phyloP scores from a whole-genome alignment of 2,113 vertebrate species.

The Malurus elegans region DNA sequence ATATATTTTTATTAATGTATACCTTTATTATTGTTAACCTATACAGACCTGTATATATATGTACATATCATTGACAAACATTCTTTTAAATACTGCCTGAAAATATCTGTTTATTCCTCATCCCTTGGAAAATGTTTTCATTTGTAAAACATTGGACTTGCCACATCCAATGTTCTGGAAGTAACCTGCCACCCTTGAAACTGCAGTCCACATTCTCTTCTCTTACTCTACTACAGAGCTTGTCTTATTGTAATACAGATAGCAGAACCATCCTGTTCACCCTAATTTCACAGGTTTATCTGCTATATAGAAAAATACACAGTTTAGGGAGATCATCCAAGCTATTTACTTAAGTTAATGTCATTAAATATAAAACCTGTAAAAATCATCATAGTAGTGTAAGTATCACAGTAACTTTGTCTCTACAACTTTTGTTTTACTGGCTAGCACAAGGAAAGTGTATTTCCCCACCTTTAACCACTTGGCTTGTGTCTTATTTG shows the following conservation, averaged over 20 bases:
- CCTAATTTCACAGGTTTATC: not conserved
- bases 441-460: not conserved
- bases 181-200: not conserved
- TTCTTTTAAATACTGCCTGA: not conserved
- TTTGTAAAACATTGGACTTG: not conserved
- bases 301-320: not conserved
- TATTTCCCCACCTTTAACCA: not conserved
- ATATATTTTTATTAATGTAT: not conserved
- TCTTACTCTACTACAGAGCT: not conserved
- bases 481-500: not conserved
- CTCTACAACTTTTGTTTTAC: not conserved
- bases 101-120: not conserved
- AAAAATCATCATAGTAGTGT: not conserved
- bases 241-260: not conserved
- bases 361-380: not conserved
- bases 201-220: not conserved
- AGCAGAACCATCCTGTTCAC: not conserved
- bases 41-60: not conserved
- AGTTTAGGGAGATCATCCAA: not conserved
- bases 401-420: not conserved
- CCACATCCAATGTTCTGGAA: not conserved
- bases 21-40: not conserved
- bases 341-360: not conserved
- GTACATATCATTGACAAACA: not conserved
- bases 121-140: not conserved